Conservation (phyloP, 2,888 invertebrate genomes). For the Volucella zonaria region DNA sequence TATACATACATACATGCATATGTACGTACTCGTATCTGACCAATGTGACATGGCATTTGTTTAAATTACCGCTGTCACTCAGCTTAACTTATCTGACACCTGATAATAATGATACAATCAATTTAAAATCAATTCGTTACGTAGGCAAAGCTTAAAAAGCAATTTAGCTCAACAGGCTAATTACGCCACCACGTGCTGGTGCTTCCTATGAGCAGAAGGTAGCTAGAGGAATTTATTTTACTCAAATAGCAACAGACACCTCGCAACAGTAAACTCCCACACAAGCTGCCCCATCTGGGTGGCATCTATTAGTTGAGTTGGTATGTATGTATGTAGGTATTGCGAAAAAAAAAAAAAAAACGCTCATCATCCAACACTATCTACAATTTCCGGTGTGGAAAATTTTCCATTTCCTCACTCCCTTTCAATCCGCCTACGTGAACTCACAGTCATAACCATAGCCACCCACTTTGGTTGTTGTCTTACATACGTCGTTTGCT, state of each 20-base stretch:
- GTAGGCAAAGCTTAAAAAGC: slow-evolving; percentile 10
- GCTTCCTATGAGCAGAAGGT: background rate
- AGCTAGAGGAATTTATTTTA: slow-evolving; percentile 16
- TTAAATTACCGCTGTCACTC: no score
- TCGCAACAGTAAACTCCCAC: slow-evolving; percentile 11
- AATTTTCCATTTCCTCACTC: slow-evolving; percentile 57
- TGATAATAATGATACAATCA: no score
- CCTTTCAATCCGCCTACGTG: slow-evolving; percentile 25
- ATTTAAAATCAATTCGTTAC: background rate
- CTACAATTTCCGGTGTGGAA: slow-evolving; percentile 40
- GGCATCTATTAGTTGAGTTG: background rate
- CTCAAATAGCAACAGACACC: slow-evolving; percentile 13
- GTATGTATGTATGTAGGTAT: background rate
- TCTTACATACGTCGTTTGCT: slow-evolving; percentile 23
- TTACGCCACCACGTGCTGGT: slow-evolving; percentile 19
- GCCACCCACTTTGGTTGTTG: slow-evolving; percentile 40
- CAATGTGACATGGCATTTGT: no score
- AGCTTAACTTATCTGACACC: no score
- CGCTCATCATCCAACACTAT: slow-evolving; percentile 4
- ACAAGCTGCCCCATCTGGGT: slow-evolving; percentile 5
- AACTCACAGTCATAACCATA: background rate
- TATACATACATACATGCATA: no score
- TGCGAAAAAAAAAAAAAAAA: slow-evolving; percentile 25
- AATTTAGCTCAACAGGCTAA: slow-evolving; percentile 28
- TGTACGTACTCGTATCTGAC: no score